Evolutionary conservation across 2,113 vertebrate genomes (phyloP).

Genomic region (Stegostoma tigrinum): DNA sequence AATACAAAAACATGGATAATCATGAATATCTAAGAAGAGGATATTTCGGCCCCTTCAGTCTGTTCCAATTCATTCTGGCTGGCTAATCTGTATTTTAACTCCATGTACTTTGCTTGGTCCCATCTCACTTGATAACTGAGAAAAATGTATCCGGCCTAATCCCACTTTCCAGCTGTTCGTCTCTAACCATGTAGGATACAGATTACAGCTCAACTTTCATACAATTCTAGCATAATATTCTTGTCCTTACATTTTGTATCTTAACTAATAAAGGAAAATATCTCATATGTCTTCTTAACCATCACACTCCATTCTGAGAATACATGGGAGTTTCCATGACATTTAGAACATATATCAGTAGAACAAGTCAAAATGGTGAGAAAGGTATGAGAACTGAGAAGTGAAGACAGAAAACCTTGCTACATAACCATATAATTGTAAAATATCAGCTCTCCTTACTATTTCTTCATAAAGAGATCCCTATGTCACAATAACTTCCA

Average conservation of each 20-base stretch:
- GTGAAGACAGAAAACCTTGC: neutral
- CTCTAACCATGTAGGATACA: no score
- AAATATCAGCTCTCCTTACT: neutral
- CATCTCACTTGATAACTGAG: neutral
- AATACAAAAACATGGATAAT: neutral
- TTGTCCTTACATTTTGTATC: no score
- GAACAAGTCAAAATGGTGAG: neutral
- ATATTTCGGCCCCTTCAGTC: neutral
- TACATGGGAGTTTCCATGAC: neutral
- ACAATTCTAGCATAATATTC: no score
- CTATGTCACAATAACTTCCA: neutral
- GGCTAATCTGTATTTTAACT: neutral
- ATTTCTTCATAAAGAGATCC: neutral
- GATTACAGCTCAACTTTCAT: no score
- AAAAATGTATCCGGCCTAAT: neutral
- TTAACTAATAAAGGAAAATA: no score
- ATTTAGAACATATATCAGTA: neutral
- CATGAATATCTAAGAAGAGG: neutral
- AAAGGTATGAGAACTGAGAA: neutral
- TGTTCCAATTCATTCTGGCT: neutral
- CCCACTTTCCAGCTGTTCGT: neutral
- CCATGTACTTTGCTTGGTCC: neutral
- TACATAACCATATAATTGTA: neutral
- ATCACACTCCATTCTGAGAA: neutral
- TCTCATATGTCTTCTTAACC: no score